Evolutionary conservation across 2,113 vertebrate genomes (phyloP).

Genomic region (Pterocles burchelli): DNA sequence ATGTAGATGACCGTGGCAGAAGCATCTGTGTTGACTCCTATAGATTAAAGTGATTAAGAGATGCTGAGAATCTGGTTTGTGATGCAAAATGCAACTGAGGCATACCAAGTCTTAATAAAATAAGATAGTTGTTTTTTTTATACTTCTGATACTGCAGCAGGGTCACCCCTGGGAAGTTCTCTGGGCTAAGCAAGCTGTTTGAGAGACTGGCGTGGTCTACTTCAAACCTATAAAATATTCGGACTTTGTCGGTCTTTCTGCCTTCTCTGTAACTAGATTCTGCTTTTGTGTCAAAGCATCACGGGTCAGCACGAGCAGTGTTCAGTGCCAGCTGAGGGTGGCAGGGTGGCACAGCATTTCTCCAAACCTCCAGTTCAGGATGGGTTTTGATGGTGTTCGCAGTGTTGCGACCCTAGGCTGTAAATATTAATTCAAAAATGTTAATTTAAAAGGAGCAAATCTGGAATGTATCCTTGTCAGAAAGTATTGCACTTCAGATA

Average conservation of each 20-base stretch:
- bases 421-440: neutral
- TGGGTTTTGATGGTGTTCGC: neutral
- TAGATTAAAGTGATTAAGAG: neutral
- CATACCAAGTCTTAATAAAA: neutral
- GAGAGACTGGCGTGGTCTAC: neutral
- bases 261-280: neutral
- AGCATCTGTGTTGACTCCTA: neutral
- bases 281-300: neutral
- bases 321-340: neutral
- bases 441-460: neutral
- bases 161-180: neutral
- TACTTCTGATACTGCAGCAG: neutral
- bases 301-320: fast-evolving
- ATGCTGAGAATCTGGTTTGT: neutral
- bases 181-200: neutral
- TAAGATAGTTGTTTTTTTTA: fast-evolving
- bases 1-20: neutral
- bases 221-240: neutral
- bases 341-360: neutral
- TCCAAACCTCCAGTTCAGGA: neutral
- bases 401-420: neutral
- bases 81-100: neutral
- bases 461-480: neutral
- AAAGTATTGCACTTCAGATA: neutral
- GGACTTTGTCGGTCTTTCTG: neutral